Base-by-base conservation (phyloP, 2,888 invertebrate genomes). In the Amblyjoppa fuscipennis region DNA sequence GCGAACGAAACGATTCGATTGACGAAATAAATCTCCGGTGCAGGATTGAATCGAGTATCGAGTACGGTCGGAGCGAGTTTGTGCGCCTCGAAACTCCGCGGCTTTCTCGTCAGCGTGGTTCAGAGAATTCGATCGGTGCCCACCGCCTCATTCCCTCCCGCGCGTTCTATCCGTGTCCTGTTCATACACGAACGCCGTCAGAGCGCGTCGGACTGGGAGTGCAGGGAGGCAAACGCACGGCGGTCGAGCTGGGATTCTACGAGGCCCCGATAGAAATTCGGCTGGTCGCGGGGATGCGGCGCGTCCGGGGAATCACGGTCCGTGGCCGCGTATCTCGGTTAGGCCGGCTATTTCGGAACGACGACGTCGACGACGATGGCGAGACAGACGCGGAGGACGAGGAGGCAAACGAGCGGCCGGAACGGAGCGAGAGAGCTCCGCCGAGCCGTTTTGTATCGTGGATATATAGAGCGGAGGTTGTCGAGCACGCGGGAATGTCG, bases 271-370 rank as follows among this genome's bases (percentile, higher is more conserved):
- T 41, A 38, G 73, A 73, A 59, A 74, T 74, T 74, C 74, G 74
- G 41, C 45, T 56, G 56, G 20, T 56, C 45, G 25, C 16, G 13
- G 61, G 7, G 61, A 59, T 41, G 74, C 45, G 61, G 49, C 64
- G 82, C 75, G 75, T 79, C 85, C 81, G 84, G 81, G 81, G 85
- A 85, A 85, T 85, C 76, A 85, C 78, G 81, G 85, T 79, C 61
- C 75, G 82, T 75, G 64, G 85, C 81, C 85, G 75, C 81, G 85
- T 82, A 85, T 82, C 87, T 86, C 87, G 87, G 84, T 83, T 88
- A 86, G 88, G 87, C 87, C 86, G 88, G 88, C 89, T 90, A 90
- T 90, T 89, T 89, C 87, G 83, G 87, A 89, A 69, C 71, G 75
- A 56, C 77, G 79, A 85, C 61, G 80, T 66, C 75, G 84, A 71